Percentiles rank a stretch among this genome's conserved stretches.
These are phyloP conservation scores for Ichneumoninae sp. DNA, from an alignment of 2,888 invertebrate species.

Conservation along the genomic window DNA sequence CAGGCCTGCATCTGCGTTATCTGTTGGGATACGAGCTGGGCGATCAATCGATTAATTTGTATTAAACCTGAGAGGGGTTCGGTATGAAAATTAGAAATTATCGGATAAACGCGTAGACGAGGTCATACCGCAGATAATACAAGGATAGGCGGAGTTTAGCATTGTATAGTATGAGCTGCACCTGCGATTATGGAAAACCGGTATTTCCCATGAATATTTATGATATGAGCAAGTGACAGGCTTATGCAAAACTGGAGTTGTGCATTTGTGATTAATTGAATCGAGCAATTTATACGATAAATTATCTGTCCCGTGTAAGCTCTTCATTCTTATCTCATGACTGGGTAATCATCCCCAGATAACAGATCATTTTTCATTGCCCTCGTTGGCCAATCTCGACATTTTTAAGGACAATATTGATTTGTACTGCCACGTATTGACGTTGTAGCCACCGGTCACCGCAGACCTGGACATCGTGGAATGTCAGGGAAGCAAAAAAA, in stretches of 20 bases:
- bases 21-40: slow-evolving; percentile 6
- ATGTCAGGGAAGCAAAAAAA: neutral
- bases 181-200: slow-evolving; percentile 39
- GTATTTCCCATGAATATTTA: slow-evolving; percentile 53
- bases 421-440: no score
- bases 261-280: slow-evolving; percentile 53
- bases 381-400: no score
- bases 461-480: no score
- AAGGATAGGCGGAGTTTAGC: neutral
- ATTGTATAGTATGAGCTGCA: slow-evolving; percentile 41
- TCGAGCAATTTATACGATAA: slow-evolving; percentile 42
- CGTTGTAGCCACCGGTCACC: no score
- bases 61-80: neutral
- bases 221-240: slow-evolving; percentile 35
- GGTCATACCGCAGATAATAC: slow-evolving; percentile 4
- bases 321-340: neutral
- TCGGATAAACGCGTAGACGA: slow-evolving; percentile 47
- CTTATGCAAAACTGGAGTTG: slow-evolving; percentile 48
- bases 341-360: slow-evolving; percentile 16
- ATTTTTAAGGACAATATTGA: no score
- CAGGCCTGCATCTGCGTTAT: neutral
- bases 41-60: slow-evolving; percentile 46
- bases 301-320: slow-evolving; percentile 15
- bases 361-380: neutral
- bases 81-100: slow-evolving; percentile 53